A percentile compares a stretch with the other conserved stretches of the same genome.
Conservation (phyloP, 2,797 vertebrate genomes). For the Chromobotia macracanthus region DNA sequence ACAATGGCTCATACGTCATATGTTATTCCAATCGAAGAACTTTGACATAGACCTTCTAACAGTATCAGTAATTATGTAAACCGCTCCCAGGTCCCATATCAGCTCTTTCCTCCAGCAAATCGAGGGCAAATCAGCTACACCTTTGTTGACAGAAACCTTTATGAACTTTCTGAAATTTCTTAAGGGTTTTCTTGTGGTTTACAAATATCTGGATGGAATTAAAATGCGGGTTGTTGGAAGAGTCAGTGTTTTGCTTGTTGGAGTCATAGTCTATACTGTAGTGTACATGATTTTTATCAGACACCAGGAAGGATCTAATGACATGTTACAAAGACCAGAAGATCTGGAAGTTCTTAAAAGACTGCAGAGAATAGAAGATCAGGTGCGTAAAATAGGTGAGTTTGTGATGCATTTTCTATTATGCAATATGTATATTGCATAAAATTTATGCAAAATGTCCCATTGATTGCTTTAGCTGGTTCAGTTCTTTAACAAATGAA, state of each 20-base stretch:
- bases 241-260: not conserved
- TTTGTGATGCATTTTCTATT: not conserved
- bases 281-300: not conserved
- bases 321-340: not conserved
- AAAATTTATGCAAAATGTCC: not conserved
- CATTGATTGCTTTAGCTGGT: not conserved
- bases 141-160: not conserved
- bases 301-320: not conserved
- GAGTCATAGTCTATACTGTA: not conserved
- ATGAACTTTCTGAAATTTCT: no score
- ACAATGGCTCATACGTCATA: not conserved
- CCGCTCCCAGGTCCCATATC: not conserved
- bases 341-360: conserved; percentile 2
- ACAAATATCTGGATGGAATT: no score
- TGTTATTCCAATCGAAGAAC: not conserved
- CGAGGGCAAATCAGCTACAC: not conserved
- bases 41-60: not conserved
- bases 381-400: conserved; percentile 54
- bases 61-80: not conserved
- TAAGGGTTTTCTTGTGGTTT: no score
- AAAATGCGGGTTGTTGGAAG: conserved; percentile 26
- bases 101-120: not conserved
- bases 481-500: not conserved
- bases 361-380: conserved; percentile 49
- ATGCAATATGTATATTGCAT: no score